phyloP scores from a whole-genome alignment of 2,113 vertebrate genomes.

The Apteryx owenii region DNA sequence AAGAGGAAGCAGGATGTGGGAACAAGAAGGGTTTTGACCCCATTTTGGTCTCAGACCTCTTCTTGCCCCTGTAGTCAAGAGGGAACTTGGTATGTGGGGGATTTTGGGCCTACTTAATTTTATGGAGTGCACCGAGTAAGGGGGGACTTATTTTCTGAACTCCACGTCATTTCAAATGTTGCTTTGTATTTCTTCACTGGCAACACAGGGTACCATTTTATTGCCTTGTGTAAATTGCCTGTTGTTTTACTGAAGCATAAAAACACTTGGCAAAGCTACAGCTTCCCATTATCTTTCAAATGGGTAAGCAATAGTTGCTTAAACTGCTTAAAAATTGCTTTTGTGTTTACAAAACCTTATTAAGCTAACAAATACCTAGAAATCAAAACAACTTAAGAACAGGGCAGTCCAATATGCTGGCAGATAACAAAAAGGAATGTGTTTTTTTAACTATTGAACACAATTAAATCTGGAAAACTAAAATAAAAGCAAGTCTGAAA shows the following conservation, averaged over 20 bases:
- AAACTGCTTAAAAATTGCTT: not conserved
- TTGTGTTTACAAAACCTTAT: conserved; percentile 15
- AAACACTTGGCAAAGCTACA: conserved; percentile 59
- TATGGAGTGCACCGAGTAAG: conserved; percentile 12
- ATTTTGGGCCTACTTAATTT: conserved; percentile 21
- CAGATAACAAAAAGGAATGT: not conserved
- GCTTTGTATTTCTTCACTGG: conserved; percentile 32
- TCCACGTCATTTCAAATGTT: not conserved
- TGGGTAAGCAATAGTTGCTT: conserved; percentile 52
- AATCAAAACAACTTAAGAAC: conserved; percentile 42
- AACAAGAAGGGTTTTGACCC: not conserved
- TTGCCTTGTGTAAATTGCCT: conserved; percentile 55
- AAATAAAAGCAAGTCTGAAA: not conserved
- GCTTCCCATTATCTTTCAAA: conserved; percentile 40
- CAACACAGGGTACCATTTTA: not conserved
- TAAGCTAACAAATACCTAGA: conserved; percentile 37
- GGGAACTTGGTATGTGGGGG: fast-evolving
- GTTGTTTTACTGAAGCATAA: conserved; percentile 59
- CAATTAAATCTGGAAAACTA: conserved; percentile 5
- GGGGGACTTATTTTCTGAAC: conserved; percentile 29
- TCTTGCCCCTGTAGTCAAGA: not conserved
- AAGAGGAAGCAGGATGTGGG: not conserved
- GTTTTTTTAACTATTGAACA: not conserved
- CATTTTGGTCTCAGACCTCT: not conserved
- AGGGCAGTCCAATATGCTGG: not conserved